These are phyloP conservation scores for Poecilia latipinna DNA, from an alignment of 2,113 vertebrate species.

Conservation along the genomic window DNA sequence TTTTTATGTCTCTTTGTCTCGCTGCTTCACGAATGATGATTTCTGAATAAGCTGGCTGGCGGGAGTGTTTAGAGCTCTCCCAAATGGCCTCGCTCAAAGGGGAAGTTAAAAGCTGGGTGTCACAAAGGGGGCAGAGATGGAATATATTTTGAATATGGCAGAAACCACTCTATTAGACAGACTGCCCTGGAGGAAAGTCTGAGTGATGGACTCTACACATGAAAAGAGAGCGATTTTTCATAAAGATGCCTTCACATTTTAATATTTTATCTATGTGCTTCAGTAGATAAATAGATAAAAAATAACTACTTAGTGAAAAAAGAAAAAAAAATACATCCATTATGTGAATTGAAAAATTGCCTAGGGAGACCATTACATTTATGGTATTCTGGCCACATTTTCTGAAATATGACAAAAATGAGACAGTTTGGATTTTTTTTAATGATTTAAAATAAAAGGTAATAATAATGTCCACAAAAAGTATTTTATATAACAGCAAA, in stretches of 20 bases:
- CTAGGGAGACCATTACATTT: neutral
- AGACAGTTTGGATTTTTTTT: too few relatives aligned
- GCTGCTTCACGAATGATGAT: neutral
- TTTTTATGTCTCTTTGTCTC: neutral
- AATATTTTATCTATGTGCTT: neutral
- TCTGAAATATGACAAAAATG: neutral
- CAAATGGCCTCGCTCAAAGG: neutral
- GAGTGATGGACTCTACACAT: neutral
- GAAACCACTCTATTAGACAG: neutral
- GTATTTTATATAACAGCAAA: neutral
- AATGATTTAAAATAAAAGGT: too few relatives aligned
- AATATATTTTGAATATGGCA: conserved; percentile 1
- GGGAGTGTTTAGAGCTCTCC: neutral
- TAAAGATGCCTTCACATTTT: neutral
- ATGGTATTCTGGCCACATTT: neutral
- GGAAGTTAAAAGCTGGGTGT: neutral
- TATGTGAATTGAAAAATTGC: neutral
- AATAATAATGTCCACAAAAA: too few relatives aligned
- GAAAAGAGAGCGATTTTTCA: neutral
- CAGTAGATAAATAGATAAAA: neutral
- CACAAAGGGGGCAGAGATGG: conserved; percentile 7
- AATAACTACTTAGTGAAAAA: neutral
- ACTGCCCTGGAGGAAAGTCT: neutral
- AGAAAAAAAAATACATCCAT: neutral
- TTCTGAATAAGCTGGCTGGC: neutral